Base-by-base conservation (phyloP, 2,888 invertebrate genomes). In the Macrostomum cliftonense region DNA sequence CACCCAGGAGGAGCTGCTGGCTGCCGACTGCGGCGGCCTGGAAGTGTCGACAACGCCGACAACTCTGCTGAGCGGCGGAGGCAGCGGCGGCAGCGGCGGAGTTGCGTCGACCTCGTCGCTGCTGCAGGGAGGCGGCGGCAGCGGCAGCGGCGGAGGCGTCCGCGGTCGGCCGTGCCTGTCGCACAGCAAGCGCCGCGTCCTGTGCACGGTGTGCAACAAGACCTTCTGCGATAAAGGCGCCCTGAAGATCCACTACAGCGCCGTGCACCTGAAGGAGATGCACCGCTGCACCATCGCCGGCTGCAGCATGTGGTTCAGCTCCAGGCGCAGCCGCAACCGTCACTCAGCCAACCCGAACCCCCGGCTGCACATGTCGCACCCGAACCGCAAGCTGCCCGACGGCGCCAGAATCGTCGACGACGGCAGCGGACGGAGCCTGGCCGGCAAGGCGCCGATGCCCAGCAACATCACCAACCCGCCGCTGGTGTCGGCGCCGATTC, bases 221-320 rank as follows among this genome's bases (percentile, higher is more conserved):
- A 95, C 95, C 14, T 97, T 97, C 74, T 97, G 97, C 76, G 97
- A 97, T 75, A 97, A 97, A 74, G 97, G 95, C 53, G 97, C 97
- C 1, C 76, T 97, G 20, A 97, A 97, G 73, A 99, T 97, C 9
- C 97, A 97, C 70, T 95, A 93, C 67, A 91, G 91, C 46, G 97
- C 97, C 0, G 97, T 99, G 12, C 97, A 97, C 68, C 73, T 57
- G 52, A 79, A 93, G 39, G 97, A 99, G 74, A 97, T 97, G 95
- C 97, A 99, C 72, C 88, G 88, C 72, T 97, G 97, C 68, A 93
- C 95, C 0, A 91, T 97, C 0, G 87, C 87, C 66, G 93, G 93
- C 0, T 95, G 95, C 72, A 91, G 86, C 68, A 93, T 93, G 88
- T 91, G 91, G 88, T 95, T 95, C 67, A 93, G 91, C 68, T 93